Conservation (phyloP, 1,140 invertebrate genomes). For the Bombus confusus region DNA sequence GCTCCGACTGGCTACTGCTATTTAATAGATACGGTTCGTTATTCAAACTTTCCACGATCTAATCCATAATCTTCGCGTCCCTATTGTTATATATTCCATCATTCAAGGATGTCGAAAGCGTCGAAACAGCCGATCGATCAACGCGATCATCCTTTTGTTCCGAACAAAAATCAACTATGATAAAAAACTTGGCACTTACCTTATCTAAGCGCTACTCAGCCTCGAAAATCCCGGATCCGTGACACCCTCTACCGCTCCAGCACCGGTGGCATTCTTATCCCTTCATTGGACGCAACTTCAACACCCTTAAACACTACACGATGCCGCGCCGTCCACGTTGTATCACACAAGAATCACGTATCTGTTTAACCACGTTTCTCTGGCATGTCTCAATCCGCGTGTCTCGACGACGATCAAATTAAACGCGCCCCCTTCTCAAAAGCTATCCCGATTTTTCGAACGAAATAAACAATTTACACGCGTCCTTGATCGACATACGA, state of each 20-base stretch:
- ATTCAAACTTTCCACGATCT: not conserved
- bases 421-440: not conserved
- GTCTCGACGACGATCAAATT: not conserved
- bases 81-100: not conserved
- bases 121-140: not conserved
- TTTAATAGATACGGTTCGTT: not conserved
- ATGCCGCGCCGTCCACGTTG: conserved; percentile 37
- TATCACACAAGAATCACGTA: conserved; percentile 56
- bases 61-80: not conserved
- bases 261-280: conserved; percentile 52
- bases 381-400: conserved; percentile 30
- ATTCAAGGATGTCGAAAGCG: not conserved
- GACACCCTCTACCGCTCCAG: conserved; percentile 30
- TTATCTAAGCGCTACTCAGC: conserved; percentile 44
- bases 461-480: not conserved
- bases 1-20: not conserved
- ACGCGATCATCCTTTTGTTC: not conserved
- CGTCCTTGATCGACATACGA: conserved; percentile 7
- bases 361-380: conserved; percentile 29
- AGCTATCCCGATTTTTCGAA: not conserved
- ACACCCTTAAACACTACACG: conserved; percentile 63
- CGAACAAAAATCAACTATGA: not conserved
- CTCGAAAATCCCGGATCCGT: conserved; percentile 34
- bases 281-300: conserved; percentile 53
- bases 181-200: conserved; percentile 24